Evolutionary conservation across 2,888 invertebrate genomes (phyloP).

Genomic region (Blera fallax): DNA sequence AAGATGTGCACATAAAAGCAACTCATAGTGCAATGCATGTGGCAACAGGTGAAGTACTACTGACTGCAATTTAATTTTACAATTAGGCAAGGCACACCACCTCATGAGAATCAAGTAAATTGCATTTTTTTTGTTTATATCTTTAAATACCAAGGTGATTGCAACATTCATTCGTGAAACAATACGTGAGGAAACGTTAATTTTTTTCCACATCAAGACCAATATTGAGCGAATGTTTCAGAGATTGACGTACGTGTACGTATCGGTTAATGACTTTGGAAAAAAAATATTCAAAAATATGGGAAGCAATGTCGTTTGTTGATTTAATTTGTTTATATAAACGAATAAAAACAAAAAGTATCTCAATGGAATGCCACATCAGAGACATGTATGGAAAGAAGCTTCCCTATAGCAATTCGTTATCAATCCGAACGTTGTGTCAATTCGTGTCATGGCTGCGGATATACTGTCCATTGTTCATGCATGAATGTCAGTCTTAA

Average conservation of each 20-base stretch:
- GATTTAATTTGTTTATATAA: background rate
- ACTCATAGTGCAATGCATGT: constrained; percentile 3
- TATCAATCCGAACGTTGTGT: background rate
- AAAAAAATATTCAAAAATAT: background rate
- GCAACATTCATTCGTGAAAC: background rate
- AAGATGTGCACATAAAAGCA: background rate
- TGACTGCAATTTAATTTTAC: background rate
- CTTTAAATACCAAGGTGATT: constrained; percentile 1
- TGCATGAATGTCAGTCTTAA: background rate
- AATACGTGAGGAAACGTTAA: background rate
- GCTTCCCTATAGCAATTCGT: too few relatives aligned
- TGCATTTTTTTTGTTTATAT: background rate
- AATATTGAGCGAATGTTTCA: background rate
- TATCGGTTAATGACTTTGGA: constrained; percentile 14
- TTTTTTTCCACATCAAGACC: background rate
- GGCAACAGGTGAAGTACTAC: constrained; percentile 2
- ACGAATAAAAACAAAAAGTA: background rate
- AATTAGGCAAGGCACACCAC: background rate
- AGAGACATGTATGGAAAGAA: background rate
- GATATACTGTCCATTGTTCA: background rate
- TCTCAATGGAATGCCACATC: background rate
- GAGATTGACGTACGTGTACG: background rate
- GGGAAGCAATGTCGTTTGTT: background rate
- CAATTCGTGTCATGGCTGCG: background rate
- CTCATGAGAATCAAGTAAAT: background rate